These are phyloP conservation scores for Cryptosula pallasiana DNA, from an alignment of 2,888 invertebrate species.

Conservation along the genomic window DNA sequence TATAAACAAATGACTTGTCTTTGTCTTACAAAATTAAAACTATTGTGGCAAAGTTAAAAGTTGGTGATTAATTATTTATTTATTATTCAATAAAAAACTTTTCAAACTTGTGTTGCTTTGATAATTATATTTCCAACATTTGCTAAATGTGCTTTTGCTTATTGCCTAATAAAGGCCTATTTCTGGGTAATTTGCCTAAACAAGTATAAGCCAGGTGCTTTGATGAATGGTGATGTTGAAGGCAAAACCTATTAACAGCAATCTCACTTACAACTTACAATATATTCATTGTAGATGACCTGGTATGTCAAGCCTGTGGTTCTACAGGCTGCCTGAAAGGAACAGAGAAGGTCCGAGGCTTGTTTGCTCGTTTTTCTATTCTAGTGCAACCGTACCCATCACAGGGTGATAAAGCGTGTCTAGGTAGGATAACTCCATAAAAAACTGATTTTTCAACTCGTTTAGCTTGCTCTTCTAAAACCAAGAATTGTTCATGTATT, in stretches of 20 bases:
- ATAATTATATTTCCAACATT: no score
- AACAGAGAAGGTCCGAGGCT: neutral
- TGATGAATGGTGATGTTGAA: no score
- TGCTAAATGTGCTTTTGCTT: no score
- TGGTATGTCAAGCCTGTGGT: neutral
- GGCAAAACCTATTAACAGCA: no score
- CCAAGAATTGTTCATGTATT: no score
- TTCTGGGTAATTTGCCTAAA: no score
- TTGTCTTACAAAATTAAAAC: neutral
- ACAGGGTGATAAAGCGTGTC: neutral
- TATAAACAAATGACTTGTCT: neutral
- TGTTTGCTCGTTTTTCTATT: neutral
- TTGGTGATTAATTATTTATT: no score
- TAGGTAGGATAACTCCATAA: neutral
- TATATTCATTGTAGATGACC: neutral
- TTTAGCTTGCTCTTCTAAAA: neutral
- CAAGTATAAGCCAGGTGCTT: no score
- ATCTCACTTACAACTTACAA: no score
- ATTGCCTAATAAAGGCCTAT: no score
- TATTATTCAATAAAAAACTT: no score
- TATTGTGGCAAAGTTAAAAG: neutral
- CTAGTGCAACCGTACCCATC: slow-evolving; percentile 13
- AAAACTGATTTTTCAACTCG: neutral
- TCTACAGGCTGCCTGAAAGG: neutral
- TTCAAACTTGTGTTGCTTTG: no score